phyloP scores from a whole-genome alignment of 2,797 vertebrate species.

The Manis javanica region DNA sequence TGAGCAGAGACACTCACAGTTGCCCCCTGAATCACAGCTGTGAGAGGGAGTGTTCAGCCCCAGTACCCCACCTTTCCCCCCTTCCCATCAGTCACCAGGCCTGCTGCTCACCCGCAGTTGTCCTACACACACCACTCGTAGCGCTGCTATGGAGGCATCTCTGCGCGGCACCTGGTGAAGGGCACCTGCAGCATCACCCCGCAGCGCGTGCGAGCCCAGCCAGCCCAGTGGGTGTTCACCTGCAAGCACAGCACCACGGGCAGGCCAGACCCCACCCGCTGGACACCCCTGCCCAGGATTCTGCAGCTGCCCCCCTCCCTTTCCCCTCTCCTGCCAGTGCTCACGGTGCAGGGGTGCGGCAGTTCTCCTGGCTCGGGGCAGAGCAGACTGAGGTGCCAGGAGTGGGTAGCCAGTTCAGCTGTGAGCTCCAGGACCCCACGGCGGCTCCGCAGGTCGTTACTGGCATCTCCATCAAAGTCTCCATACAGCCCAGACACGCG shows the following conservation, averaged over 20 bases:
- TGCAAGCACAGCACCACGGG: conserved; percentile 33
- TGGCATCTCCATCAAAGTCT: conserved; percentile 94
- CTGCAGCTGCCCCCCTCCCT: background rate
- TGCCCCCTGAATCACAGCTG: conserved; percentile 95
- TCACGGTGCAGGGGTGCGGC: conserved; percentile 91
- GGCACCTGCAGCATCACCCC: conserved; percentile 88
- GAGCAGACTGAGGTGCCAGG: conserved; percentile 94
- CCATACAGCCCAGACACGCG: conserved; percentile 92
- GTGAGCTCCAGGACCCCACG: conserved; percentile 94
- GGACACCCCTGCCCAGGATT: background rate
- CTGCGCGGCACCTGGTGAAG: conserved; percentile 89
- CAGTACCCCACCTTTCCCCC: rapidly evolving
- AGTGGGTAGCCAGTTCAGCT: conserved; percentile 93
- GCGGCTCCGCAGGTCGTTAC: conserved; percentile 92
- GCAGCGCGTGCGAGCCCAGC: conserved; percentile 92
- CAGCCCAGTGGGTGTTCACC: conserved; percentile 89
- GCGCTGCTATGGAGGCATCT: conserved; percentile 92
- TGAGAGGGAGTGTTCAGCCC: background rate
- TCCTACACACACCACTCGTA: conserved; percentile 95
- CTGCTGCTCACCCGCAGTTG: conserved; percentile 90
- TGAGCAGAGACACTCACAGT: conserved; percentile 96
- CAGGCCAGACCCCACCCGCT: no score
- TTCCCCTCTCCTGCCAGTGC: background rate
- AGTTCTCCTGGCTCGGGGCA: conserved; percentile 93
- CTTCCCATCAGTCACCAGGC: rapidly evolving